These are phyloP conservation scores for Verasper variegatus DNA, from an alignment of 2,113 vertebrate genomes.

Conservation along the genomic window DNA sequence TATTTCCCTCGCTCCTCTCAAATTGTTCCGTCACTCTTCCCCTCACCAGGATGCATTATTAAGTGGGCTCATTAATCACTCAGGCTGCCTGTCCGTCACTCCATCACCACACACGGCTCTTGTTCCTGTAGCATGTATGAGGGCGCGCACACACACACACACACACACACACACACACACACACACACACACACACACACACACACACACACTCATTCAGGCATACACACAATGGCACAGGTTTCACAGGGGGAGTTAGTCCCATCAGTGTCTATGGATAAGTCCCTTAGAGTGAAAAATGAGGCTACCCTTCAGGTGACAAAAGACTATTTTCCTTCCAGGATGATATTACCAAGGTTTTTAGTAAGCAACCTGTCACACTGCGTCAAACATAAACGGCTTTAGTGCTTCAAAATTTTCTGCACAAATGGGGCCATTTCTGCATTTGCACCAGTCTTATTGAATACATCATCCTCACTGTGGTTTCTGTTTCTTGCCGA, in stretches of 20 bases:
- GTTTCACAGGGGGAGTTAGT: constrained; percentile 44
- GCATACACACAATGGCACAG: constrained; percentile 13
- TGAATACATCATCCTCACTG: constrained; percentile 29
- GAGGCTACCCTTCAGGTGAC: constrained; percentile 54
- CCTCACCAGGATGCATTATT: constrained; percentile 45
- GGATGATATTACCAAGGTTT: constrained; percentile 52
- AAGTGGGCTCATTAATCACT: constrained; percentile 69
- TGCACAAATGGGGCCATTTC: constrained; percentile 22
- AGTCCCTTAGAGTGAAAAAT: constrained; percentile 59
- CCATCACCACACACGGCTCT: constrained; percentile 39
- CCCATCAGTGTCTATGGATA: constrained; percentile 46
- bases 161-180: constrained; percentile 32
- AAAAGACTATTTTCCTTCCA: constrained; percentile 63
- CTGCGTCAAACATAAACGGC: constrained; percentile 60
- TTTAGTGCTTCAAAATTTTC: constrained; percentile 46
- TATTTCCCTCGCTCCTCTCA: constrained; percentile 16
- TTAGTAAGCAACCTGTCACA: constrained; percentile 44
- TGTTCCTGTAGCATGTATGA: constrained; percentile 28
- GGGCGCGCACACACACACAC: constrained; percentile 12
- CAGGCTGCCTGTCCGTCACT: constrained; percentile 57
- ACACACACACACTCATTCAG: constrained; percentile 30
- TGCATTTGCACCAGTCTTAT: constrained; percentile 40
- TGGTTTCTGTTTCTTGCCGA: constrained; percentile 37
- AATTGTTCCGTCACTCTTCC: constrained; percentile 35
- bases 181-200: constrained; percentile 42